Percentiles rank a stretch among this genome's conserved stretches.
Conservation (phyloP, 2,888 invertebrate species). For the Chymomyza amoena region DNA sequence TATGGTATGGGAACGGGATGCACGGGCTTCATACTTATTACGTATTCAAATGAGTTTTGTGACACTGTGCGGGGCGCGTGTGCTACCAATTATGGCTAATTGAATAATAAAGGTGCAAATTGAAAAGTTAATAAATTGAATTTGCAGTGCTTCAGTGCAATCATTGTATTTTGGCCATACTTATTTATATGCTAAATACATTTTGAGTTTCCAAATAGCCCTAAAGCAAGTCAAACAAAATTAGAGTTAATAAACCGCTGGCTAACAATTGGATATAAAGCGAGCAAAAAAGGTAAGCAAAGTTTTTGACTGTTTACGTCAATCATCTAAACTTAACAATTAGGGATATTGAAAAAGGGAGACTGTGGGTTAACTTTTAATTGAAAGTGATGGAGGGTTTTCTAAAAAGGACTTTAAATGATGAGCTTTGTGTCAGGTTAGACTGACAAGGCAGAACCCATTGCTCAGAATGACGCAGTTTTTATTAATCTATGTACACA, state of each 20-base stretch:
- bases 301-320: not conserved
- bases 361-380: not conserved
- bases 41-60: conserved; percentile 9
- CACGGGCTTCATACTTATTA: conserved; percentile 3
- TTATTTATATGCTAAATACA: not conserved
- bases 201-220: not conserved
- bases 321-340: not conserved
- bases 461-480: no score
- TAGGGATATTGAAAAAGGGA: no score
- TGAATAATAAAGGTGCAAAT: conserved; percentile 73
- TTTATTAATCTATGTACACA: no score
- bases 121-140: conserved; percentile 71
- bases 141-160: conserved; percentile 30
- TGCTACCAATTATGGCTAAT: conserved; percentile 50
- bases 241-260: not conserved
- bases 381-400: not conserved
- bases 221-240: no score
- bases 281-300: not conserved
- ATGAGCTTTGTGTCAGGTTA: not conserved
- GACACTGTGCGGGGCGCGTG: conserved; percentile 42
- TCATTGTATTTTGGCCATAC: not conserved
- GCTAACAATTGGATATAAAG: not conserved
- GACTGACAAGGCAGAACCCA: no score
- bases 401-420: not conserved
- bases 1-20: conserved; percentile 31